Evolutionary conservation across 2,797 vertebrate species (phyloP).

Genomic region (Melanotaenia trifasciata): DNA sequence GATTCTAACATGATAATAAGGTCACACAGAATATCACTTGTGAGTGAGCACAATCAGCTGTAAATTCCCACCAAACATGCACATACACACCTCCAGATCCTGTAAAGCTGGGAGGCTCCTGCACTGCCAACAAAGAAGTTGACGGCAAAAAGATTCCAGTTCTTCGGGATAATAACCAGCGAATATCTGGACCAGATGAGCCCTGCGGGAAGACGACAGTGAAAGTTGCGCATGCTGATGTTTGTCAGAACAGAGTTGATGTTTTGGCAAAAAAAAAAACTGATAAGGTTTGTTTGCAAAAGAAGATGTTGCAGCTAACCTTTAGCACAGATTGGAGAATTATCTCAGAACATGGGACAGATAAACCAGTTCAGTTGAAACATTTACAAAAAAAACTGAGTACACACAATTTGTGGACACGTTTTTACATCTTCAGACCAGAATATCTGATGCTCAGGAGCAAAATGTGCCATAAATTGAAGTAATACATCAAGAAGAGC

Average conservation of each 20-base stretch:
- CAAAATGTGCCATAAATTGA: background rate
- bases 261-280: conserved; percentile 39
- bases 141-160: conserved; percentile 97
- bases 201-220: conserved; percentile 78
- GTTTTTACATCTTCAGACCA: background rate
- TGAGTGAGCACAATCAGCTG: background rate
- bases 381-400: background rate
- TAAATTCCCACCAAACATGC: background rate
- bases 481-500: background rate
- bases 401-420: background rate
- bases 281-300: conserved; percentile 70
- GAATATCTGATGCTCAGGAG: background rate
- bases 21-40: background rate
- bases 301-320: conserved; percentile 33
- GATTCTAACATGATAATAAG: background rate
- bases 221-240: conserved; percentile 35
- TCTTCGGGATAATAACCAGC: conserved; percentile 97
- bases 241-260: conserved; percentile 43
- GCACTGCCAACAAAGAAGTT: conserved; percentile 96
- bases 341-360: background rate
- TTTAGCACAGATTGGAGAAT: conserved; percentile 48
- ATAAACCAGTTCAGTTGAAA: background rate
- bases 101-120: conserved; percentile 91
- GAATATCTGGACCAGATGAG: conserved; percentile 99
- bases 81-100: conserved; percentile 91